Base-by-base conservation (phyloP, 2,888 invertebrate species). In the Aelia acuminata region DNA sequence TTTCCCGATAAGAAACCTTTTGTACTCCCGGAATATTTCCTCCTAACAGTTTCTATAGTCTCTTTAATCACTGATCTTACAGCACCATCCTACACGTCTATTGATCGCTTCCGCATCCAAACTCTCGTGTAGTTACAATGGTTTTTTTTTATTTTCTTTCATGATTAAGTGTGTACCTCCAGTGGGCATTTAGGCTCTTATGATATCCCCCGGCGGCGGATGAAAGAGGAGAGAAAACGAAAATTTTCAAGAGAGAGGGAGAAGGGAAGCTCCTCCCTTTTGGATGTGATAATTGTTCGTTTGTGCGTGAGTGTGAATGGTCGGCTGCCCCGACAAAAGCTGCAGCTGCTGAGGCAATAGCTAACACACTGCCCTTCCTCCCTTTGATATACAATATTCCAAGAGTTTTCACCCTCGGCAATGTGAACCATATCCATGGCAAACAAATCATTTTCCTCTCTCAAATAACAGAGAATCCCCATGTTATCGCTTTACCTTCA, bases 231-330 rank as follows among this genome's bases (percentile, higher is more conserved):
- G 80, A 80, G 80, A 80, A n/a, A 80, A 43, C 39, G 80, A 43
- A 80, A 80, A 80, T 63, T 63, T 43, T 63, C 63, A 31, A 63
- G 63, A 63, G 63, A 63, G 63, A 63, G 63, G 31, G 63, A 63
- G n/a, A n/a, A 31, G 31, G 63, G 31, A 31, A 31, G 63, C 15
- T 31, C 31, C 63, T 63, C 63, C 63, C 63, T 63, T 63, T 63
- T 63, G 63, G 80, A 39, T 43, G 80, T 80, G 80, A 80, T 80
- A 80, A 80, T 80, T 80, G 80, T 80, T 43, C 80, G 80, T 43
- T 80, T 80, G 80, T 80, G 80, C 80, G 80, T 80, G 80, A 80
- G 80, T 80, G 80, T 43, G 80, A 80, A 80, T 80, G 80, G 80
- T 80, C 80, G 80, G n/a, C 80, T 80, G 63, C 63, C 31, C 31